Conservation (phyloP, 2,888 invertebrate genomes). For the Eristalis intricaria region DNA sequence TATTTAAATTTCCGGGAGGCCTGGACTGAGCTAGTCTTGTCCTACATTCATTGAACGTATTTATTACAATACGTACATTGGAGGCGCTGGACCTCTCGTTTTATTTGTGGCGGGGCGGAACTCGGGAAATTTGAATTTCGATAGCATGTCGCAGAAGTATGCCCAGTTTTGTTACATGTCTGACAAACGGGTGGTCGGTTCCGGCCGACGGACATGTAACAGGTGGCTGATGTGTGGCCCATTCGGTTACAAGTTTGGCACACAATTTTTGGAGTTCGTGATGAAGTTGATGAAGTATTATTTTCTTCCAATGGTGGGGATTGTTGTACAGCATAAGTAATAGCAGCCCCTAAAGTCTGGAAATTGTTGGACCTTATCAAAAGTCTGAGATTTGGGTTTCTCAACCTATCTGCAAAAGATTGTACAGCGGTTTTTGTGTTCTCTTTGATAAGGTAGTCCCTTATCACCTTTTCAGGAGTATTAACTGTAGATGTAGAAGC, state of each 20-base stretch:
- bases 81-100: too few species aligned
- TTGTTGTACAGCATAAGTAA: slow-evolving; percentile 1
- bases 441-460: background rate
- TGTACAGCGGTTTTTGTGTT: slow-evolving; percentile 1
- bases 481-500: background rate
- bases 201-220: too few species aligned
- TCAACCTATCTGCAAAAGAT: slow-evolving; percentile 6
- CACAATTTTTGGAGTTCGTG: too few species aligned
- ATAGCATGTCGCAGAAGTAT: too few species aligned
- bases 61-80: too few species aligned
- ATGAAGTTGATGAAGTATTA: background rate
- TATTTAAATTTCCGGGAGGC: background rate
- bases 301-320: background rate
- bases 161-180: too few species aligned
- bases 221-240: too few species aligned
- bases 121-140: too few species aligned
- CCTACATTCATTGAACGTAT: too few species aligned
- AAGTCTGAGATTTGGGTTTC: slow-evolving; percentile 1
- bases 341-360: background rate
- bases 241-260: too few species aligned
- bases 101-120: too few species aligned
- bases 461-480: background rate
- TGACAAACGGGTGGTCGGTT: too few species aligned
- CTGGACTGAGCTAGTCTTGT: background rate
- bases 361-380: background rate